Base-by-base conservation (phyloP, 2,113 vertebrate genomes). In the Okapia johnstoni region DNA sequence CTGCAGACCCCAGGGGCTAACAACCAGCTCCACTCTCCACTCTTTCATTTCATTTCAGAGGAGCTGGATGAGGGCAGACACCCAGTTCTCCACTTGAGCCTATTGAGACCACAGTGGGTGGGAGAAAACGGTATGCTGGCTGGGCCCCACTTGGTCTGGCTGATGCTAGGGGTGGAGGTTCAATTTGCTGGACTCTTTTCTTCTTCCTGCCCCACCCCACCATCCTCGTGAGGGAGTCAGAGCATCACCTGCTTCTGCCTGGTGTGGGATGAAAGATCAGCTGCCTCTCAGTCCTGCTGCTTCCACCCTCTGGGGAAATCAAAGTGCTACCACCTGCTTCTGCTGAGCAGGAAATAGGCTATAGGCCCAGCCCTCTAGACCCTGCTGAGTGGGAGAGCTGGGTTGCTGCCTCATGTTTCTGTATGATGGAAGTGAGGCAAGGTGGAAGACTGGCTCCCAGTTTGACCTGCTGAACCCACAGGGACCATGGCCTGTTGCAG, bases 1-100 rank as follows among this genome's bases (percentile, higher is more conserved):
- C 40, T 7, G 15, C 11, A 26, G 54, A 58, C 30, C 40, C 19
- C 15, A 58, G 4, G 40, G 55, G 30, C n/a, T 76, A 30, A 28
- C 40, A 60, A 7, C 54, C 5, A 93, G 9, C 21, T 36, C 54
- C 4, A 6, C 11, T 70, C 33, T 46, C n/a, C 0, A 4, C 25
- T 15, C 19, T 11, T 12, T 85, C 40, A 36, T 77, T 30, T 7
- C 11, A 40, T 16, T 33, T 77, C 54, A 23, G 0, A 50, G 25
- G 58, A 40, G 43, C 16, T 76, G 43, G 28, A 4, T 36, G 81
- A 93, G 6, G 16, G 30, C 52, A 85, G 81, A 73, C 10, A 54
- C 16, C 33, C 40, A 48, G 14, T 11, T 60, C 15, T n/a, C 30
- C 30, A 50, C 43, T 21, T 77, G 33, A 25, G 7, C 80, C 50